phyloP scores from a whole-genome alignment of 1,140 invertebrate species.

The Apis dorsata region DNA sequence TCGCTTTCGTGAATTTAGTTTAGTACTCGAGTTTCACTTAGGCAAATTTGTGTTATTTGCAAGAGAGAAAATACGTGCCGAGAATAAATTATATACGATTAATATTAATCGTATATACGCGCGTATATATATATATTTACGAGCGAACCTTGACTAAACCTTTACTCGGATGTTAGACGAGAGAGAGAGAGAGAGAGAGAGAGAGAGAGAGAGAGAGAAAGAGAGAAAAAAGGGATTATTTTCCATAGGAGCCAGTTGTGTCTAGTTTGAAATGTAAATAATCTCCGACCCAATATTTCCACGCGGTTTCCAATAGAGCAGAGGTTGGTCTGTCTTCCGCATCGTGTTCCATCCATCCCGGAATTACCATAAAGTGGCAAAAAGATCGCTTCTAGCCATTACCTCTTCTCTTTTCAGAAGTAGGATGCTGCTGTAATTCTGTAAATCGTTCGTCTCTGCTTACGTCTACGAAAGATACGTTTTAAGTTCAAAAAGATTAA shows the following conservation, averaged over 20 bases:
- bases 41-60: background rate
- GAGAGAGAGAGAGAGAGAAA: background rate
- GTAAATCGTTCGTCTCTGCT: conserved; percentile 57
- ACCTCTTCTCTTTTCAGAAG: conserved; percentile 46
- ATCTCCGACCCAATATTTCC: conserved; percentile 34
- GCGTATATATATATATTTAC: too few relatives aligned
- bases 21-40: background rate
- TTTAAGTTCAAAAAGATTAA: too few relatives aligned
- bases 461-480: too few relatives aligned
- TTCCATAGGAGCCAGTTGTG: background rate
- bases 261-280: conserved; percentile 48
- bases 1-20: background rate
- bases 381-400: background rate
- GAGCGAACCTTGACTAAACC: too few relatives aligned
- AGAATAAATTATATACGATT: background rate
- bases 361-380: conserved; percentile 33
- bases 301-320: conserved; percentile 24
- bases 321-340: conserved; percentile 12
- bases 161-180: background rate
- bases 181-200: too few relatives aligned
- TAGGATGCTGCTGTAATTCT: conserved; percentile 41
- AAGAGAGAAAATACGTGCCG: background rate
- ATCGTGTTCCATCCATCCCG: conserved; percentile 22
- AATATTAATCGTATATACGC: background rate
- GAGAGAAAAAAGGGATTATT: background rate